Conservation (phyloP, 2,797 vertebrate genomes). For the Pseudomugil tenellus region DNA sequence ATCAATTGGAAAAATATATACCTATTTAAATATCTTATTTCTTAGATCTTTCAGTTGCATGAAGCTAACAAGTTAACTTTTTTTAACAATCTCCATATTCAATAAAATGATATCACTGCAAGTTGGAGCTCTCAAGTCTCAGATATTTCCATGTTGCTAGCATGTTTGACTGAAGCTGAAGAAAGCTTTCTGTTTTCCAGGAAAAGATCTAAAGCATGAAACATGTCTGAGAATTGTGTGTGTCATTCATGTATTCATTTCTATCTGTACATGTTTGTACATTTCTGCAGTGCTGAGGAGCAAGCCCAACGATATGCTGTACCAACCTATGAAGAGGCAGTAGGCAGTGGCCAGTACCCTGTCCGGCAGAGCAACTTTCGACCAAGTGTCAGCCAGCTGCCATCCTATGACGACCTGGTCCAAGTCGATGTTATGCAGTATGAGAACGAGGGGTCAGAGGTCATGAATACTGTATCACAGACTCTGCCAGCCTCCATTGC, state of each 20-base stretch:
- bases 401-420: slow-evolving; percentile 92
- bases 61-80: neutral
- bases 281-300: slow-evolving; percentile 71
- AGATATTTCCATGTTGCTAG: neutral
- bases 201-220: neutral
- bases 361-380: slow-evolving; percentile 76
- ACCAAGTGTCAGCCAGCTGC: slow-evolving; percentile 85
- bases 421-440: slow-evolving; percentile 75
- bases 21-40: neutral
- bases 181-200: neutral
- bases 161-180: neutral
- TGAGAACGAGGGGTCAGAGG: slow-evolving; percentile 63
- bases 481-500: neutral
- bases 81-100: neutral
- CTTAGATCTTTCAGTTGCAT: neutral
- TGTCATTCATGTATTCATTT: neutral
- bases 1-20: neutral
- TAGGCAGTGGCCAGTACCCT: slow-evolving; percentile 83
- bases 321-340: slow-evolving; percentile 94
- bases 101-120: neutral
- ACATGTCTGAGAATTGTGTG: neutral
- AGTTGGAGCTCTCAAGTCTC: neutral
- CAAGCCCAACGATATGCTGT: slow-evolving; percentile 85
- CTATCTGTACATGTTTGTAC: slow-evolving; percentile 18
- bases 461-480: neutral